These are phyloP conservation scores for Lasioglossum marginatum DNA, from an alignment of 2,888 invertebrate genomes.

Conservation along the genomic window DNA sequence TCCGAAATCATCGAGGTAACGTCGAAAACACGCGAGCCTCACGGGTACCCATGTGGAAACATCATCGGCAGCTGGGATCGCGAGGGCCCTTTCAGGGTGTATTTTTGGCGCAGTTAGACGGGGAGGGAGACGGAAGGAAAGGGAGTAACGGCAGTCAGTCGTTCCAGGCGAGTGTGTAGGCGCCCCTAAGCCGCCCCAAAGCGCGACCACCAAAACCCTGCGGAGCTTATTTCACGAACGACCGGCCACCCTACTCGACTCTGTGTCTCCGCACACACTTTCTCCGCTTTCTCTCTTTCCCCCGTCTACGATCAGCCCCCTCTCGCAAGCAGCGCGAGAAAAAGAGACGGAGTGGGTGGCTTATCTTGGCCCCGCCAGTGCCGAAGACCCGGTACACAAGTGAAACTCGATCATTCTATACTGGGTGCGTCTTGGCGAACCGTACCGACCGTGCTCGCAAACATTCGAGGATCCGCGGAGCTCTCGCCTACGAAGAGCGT, in stretches of 20 bases:
- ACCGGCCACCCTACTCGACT: slow-evolving; percentile 73
- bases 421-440: slow-evolving; percentile 59
- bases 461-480: not conserved
- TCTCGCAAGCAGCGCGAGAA: slow-evolving; percentile 61
- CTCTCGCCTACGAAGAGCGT: not conserved
- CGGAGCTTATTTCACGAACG: slow-evolving; percentile 83
- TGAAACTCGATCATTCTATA: slow-evolving; percentile 72
- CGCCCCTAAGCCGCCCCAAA: slow-evolving; percentile 81
- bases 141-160: slow-evolving; percentile 69
- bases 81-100: slow-evolving; percentile 72
- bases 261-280: slow-evolving; percentile 68
- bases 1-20: slow-evolving; percentile 79
- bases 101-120: slow-evolving; percentile 67
- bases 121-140: slow-evolving; percentile 31
- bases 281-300: slow-evolving; percentile 28
- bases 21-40: slow-evolving; percentile 84
- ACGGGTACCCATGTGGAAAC: slow-evolving; percentile 83
- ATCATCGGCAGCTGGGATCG: slow-evolving; percentile 81
- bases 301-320: slow-evolving; percentile 38
- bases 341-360: slow-evolving; percentile 75
- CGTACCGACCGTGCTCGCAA: not conserved
- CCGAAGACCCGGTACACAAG: slow-evolving; percentile 72
- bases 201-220: slow-evolving; percentile 83
- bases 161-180: slow-evolving; percentile 67
- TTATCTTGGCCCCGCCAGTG: slow-evolving; percentile 79